These are phyloP conservation scores for Microctenopoma stevenorrisi DNA, from an alignment of 2,797 vertebrate genomes.

Conservation along the genomic window DNA sequence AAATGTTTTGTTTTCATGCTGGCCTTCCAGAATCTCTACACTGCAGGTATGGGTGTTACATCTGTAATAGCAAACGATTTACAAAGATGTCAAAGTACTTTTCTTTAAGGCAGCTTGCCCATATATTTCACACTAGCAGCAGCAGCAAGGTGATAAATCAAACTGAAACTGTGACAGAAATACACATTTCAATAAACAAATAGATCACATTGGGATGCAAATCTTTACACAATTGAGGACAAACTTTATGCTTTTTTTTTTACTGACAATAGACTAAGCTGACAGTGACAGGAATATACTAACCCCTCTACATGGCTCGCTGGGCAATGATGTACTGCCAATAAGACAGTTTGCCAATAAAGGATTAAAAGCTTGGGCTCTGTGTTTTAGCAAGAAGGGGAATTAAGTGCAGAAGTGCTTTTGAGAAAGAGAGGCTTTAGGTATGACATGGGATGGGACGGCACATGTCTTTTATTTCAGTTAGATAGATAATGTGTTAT, in stretches of 20 bases:
- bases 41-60: background rate
- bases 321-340: conserved; percentile 41
- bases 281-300: conserved; percentile 15
- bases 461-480: background rate
- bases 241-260: background rate
- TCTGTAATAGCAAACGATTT: background rate
- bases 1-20: background rate
- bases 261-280: conserved; percentile 8
- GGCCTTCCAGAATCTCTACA: background rate
- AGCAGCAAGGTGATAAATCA: conserved; percentile 18
- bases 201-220: background rate
- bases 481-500: background rate
- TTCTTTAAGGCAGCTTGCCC: background rate
- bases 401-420: conserved; percentile 36
- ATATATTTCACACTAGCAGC: background rate
- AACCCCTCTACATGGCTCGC: conserved; percentile 17
- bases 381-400: conserved; percentile 46
- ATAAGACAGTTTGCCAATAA: conserved; percentile 61
- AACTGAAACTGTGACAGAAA: background rate
- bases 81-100: background rate
- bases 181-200: background rate
- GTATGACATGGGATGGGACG: conserved; percentile 4
- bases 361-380: conserved; percentile 49
- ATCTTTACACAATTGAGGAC: background rate
- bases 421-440: conserved; percentile 18